Evolutionary conservation across 2,113 vertebrate species (phyloP).

Genomic region (Neolamprologus modestus): DNA sequence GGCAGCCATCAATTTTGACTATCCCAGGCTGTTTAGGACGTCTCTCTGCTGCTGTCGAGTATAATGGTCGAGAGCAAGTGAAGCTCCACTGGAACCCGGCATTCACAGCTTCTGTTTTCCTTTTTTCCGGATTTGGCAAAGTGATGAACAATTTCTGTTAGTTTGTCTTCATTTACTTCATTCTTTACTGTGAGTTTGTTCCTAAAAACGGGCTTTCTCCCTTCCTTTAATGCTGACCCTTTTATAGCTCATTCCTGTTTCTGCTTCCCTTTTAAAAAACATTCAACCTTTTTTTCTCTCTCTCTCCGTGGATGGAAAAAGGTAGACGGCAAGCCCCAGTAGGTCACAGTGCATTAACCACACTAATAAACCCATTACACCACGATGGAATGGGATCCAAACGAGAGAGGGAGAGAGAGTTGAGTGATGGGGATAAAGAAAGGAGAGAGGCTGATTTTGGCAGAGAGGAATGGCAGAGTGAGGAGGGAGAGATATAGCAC

Average conservation of each 20-base stretch:
- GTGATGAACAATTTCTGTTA: background rate
- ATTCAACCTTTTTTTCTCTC: background rate
- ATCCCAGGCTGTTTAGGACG: background rate
- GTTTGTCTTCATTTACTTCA: background rate
- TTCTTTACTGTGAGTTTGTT: background rate
- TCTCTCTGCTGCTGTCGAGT: background rate
- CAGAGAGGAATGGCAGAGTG: background rate
- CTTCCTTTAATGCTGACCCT: background rate
- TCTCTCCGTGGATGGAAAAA: slow-evolving; percentile 5
- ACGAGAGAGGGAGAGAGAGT: slow-evolving; percentile 12
- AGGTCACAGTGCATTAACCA: slow-evolving; percentile 64
- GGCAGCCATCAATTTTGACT: background rate
- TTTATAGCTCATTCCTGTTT: background rate
- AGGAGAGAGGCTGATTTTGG: slow-evolving; percentile 9
- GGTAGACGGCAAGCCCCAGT: slow-evolving; percentile 33
- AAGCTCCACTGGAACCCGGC: background rate
- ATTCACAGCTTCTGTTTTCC: background rate
- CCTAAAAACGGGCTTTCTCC: background rate
- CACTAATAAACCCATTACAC: slow-evolving; percentile 62
- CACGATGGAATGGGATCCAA: slow-evolving; percentile 42
- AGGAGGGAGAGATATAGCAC: background rate
- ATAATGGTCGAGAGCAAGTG: background rate
- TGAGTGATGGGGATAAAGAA: slow-evolving; percentile 27
- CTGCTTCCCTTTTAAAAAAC: slow-evolving; percentile 11
- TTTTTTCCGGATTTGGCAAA: background rate